Evolutionary conservation across 2,888 invertebrate genomes (phyloP).

Genomic region (Pristionchus maxplancki): DNA sequence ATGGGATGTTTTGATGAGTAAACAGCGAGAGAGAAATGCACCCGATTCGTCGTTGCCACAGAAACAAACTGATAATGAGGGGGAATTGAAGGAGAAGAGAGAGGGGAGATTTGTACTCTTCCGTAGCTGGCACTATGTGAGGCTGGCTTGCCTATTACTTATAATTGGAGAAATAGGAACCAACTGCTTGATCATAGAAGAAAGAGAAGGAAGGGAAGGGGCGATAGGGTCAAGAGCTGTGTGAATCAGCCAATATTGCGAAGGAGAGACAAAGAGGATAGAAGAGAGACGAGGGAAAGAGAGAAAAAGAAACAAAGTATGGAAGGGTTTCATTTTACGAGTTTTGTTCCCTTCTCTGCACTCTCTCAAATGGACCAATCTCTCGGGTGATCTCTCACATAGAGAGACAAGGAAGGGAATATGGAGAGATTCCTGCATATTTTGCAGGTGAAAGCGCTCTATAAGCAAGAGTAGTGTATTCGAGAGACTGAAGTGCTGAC

Average conservation of each 20-base stretch:
- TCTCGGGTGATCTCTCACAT: not conserved
- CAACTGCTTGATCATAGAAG: not conserved
- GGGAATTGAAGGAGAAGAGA: not conserved
- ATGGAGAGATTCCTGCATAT: not conserved
- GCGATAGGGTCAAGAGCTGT: not conserved
- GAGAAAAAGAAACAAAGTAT: not conserved
- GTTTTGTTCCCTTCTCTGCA: not conserved
- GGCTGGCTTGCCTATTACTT: not conserved
- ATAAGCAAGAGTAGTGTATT: not conserved
- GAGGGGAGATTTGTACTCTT: not conserved
- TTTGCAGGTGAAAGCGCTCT: not conserved
- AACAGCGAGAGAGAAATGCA: not conserved
- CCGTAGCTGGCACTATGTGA: too few species aligned
- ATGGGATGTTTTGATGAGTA: not conserved
- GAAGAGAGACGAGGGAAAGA: not conserved
- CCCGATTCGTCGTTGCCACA: not conserved
- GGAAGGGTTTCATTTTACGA: conserved; percentile 6
- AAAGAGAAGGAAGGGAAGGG: not conserved
- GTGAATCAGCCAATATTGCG: not conserved
- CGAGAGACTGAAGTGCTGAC: not conserved
- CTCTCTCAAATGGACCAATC: not conserved
- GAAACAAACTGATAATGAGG: not conserved
- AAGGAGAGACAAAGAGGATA: not conserved
- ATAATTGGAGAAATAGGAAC: not conserved
- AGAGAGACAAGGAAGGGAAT: not conserved